Evolutionary conservation across 1,140 invertebrate species (phyloP).

Genomic region (Drosophila burlai): DNA sequence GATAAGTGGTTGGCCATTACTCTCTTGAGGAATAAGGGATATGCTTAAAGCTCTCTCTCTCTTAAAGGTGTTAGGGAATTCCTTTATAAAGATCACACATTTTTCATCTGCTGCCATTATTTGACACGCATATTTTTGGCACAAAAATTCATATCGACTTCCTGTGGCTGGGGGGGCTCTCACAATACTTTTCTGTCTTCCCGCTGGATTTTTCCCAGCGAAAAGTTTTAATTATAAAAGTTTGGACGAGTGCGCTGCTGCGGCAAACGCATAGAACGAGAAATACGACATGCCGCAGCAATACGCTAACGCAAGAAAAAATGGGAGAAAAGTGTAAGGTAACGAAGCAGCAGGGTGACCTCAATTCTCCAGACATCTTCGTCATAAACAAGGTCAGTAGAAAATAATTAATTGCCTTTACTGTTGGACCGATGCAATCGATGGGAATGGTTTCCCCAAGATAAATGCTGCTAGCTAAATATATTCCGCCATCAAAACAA

Average conservation of each 20-base stretch:
- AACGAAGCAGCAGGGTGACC: constrained; percentile 12
- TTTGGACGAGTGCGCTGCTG: constrained; percentile 43
- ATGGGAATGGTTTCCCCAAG: not conserved
- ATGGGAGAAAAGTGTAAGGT: constrained; percentile 14
- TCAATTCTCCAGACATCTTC: constrained; percentile 47
- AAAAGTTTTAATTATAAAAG: constrained; percentile 79
- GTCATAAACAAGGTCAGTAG: constrained; percentile 35
- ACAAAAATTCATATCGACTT: constrained; percentile 56
- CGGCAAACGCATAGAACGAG: constrained; percentile 45
- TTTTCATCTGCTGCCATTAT: constrained; percentile 14
- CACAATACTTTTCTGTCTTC: constrained; percentile 21
- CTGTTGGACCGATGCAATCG: constrained; percentile 20
- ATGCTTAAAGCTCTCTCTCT: constrained; percentile 7
- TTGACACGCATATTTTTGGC: constrained; percentile 32
- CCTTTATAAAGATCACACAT: constrained; percentile 18
- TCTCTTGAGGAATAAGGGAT: constrained; percentile 13
- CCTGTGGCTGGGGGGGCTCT: constrained; percentile 4
- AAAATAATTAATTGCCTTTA: constrained; percentile 56
- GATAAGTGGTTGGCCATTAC: constrained; percentile 38
- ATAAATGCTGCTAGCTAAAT: constrained; percentile 7
- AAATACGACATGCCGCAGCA: constrained; percentile 52
- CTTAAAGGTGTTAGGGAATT: constrained; percentile 1
- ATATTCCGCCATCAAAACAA: not conserved
- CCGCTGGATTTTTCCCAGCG: constrained; percentile 45
- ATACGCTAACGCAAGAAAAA: constrained; percentile 24